These are phyloP conservation scores for Teleiodes luculella DNA, from an alignment of 2,888 invertebrate genomes.

Conservation along the genomic window DNA sequence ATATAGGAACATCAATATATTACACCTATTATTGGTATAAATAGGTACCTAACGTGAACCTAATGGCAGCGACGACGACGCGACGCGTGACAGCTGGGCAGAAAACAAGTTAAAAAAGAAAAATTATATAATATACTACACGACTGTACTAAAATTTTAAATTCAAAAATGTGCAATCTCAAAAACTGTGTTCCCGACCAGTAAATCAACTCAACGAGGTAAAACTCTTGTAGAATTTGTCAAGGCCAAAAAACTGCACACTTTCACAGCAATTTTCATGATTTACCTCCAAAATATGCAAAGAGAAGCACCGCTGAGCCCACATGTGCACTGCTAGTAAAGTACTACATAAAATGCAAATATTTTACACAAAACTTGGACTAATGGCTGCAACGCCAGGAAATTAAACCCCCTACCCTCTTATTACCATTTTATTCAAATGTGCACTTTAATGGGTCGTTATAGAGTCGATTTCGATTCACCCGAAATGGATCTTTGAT, in stretches of 20 bases:
- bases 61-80: too few species aligned
- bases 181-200: neutral
- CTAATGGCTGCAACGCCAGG: constrained; percentile 4
- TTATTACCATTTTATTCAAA: constrained; percentile 11
- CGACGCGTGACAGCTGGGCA: too few species aligned
- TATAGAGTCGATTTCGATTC: constrained; percentile 9
- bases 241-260: constrained; percentile 2
- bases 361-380: constrained; percentile 10
- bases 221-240: constrained; percentile 4
- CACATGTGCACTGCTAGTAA: constrained; percentile 5
- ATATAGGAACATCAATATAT: too few species aligned
- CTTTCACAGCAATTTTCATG: constrained; percentile 2
- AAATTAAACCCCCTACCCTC: constrained; percentile 1
- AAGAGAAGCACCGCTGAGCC: neutral
- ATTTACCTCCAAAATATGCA: constrained; percentile 10
- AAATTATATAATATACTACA: neutral
- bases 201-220: neutral
- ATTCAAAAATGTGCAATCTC: neutral
- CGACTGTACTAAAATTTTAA: too few species aligned
- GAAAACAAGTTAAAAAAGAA: neutral
- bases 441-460: constrained; percentile 9
- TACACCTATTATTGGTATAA: too few species aligned
- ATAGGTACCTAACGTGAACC: too few species aligned
- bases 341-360: constrained; percentile 13
- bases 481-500: constrained; percentile 5